These are phyloP conservation scores for Meandrusa payeni DNA, from an alignment of 2,888 invertebrate genomes.

Conservation along the genomic window DNA sequence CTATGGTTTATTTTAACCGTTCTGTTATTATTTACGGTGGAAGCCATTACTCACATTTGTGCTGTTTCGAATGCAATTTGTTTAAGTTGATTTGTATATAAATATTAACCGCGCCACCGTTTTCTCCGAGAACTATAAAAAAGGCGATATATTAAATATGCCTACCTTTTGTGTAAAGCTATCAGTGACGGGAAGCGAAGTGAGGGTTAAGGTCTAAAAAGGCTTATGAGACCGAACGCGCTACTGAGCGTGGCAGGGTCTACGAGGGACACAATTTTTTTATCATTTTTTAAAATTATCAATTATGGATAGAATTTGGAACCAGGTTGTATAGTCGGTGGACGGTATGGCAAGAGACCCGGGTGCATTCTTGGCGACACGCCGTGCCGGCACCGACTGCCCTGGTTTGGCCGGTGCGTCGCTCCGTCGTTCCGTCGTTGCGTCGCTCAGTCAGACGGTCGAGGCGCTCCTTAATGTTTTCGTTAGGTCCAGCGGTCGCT, in stretches of 20 bases:
- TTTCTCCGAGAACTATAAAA: too few species aligned
- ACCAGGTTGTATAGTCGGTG: constrained; percentile 20
- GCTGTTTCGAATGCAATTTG: constrained; percentile 10
- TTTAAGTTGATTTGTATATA: constrained; percentile 8
- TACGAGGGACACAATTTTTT: too few species aligned
- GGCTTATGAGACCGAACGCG: too few species aligned
- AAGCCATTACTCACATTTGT: constrained; percentile 14
- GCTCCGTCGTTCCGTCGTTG: constrained; percentile 17
- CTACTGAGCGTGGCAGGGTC: too few species aligned
- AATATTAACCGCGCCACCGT: too few species aligned
- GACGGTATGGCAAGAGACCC: constrained; percentile 54
- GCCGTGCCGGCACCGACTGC: constrained; percentile 42
- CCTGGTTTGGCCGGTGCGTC: constrained; percentile 36
- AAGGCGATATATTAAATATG: too few species aligned
- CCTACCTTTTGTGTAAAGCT: too few species aligned
- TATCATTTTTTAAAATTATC: too few species aligned
- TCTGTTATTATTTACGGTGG: constrained; percentile 14
- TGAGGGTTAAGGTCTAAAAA: too few species aligned
- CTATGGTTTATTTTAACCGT: not conserved
- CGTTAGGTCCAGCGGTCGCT: constrained; percentile 7
- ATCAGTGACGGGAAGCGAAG: too few species aligned
- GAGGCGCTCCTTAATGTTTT: constrained; percentile 6
- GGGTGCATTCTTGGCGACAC: constrained; percentile 66
- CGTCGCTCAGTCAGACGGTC: constrained; percentile 8
- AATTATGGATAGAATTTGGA: too few species aligned